Conservation (phyloP, 2,113 vertebrate genomes). For the Lepus timidus region DNA sequence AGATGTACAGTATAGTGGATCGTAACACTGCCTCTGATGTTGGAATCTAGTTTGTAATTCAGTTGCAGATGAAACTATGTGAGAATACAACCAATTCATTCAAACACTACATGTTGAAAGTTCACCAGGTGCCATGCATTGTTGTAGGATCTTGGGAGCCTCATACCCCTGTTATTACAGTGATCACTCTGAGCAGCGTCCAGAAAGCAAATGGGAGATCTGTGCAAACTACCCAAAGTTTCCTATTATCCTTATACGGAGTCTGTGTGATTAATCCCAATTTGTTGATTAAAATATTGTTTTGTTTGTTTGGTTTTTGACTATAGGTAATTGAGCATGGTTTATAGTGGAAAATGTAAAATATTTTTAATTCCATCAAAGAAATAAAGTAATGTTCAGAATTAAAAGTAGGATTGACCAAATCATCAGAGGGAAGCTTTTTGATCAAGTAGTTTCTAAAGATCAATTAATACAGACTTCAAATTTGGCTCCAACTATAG, state of each 20-base stretch:
- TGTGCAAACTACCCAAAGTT: neutral
- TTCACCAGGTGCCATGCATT: rapidly evolving
- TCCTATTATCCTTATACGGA: neutral
- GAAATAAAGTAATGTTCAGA: neutral
- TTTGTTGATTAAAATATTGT: neutral
- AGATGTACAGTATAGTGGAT: rapidly evolving
- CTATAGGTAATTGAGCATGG: neutral
- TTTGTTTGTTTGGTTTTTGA: neutral
- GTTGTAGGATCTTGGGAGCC: neutral
- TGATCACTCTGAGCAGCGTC: neutral
- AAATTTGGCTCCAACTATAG: neutral
- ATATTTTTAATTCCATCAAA: neutral
- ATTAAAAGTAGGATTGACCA: neutral
- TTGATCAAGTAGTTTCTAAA: neutral
- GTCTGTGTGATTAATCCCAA: neutral
- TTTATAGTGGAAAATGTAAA: neutral
- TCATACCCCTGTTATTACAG: neutral
- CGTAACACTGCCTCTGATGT: neutral
- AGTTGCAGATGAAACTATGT: neutral
- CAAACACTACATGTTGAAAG: neutral
- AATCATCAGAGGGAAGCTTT: neutral
- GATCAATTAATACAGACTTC: neutral
- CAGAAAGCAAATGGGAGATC: neutral
- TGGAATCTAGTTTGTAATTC: neutral
- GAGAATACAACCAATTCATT: neutral